These are phyloP conservation scores for Botrylloides violaceus DNA, from an alignment of 23 tunicate genomes.

Conservation along the genomic window DNA sequence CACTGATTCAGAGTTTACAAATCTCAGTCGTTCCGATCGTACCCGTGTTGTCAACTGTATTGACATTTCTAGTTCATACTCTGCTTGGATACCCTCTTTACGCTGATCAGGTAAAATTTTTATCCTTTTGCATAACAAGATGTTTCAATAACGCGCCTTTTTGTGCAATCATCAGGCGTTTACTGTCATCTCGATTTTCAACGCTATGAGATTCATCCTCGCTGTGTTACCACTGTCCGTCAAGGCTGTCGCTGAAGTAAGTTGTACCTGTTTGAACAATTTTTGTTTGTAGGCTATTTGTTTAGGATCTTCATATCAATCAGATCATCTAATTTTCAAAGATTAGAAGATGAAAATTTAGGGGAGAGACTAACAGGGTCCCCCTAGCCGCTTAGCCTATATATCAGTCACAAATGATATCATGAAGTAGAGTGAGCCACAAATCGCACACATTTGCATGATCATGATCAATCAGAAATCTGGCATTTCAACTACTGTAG, in stretches of 20 bases:
- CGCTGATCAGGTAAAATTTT: slow-evolving; percentile 35
- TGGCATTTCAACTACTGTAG: no score
- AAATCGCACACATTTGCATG: no score
- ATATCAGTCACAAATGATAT: no score
- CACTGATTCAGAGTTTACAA: slow-evolving; percentile 73
- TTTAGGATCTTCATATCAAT: no score
- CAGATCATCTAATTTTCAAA: no score
- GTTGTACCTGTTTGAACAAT: no score
- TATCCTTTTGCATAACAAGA: not conserved
- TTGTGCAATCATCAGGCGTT: slow-evolving; percentile 59
- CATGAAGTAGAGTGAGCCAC: not conserved
- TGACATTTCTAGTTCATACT: slow-evolving; percentile 77
- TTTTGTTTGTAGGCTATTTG: no score
- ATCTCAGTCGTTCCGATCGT: slow-evolving; percentile 58
- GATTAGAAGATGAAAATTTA: no score
- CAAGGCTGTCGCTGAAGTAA: slow-evolving; percentile 77
- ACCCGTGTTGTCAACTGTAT: slow-evolving; percentile 61
- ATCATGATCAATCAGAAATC: no score
- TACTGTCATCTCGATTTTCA: slow-evolving; percentile 71
- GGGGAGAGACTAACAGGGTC: no score
- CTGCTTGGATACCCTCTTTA: slow-evolving; percentile 62
- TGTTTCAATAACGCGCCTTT: no score
- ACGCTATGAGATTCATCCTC: slow-evolving; percentile 70
- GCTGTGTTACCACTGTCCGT: slow-evolving; percentile 79
- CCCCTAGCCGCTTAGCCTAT: no score